These are phyloP conservation scores for Neomorphus geoffroyi DNA, from an alignment of 2,797 vertebrate species.

Conservation along the genomic window DNA sequence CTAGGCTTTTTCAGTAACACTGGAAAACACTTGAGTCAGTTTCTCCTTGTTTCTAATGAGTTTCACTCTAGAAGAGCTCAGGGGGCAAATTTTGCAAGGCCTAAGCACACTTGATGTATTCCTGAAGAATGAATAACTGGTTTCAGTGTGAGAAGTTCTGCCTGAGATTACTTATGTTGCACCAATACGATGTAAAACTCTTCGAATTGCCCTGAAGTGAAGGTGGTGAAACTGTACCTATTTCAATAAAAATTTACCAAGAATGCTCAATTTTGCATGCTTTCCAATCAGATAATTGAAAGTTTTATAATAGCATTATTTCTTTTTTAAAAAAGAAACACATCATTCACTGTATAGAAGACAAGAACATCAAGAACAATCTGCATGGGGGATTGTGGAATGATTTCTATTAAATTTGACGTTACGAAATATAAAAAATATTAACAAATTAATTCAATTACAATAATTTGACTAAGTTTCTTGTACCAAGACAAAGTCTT, in stretches of 20 bases:
- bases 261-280: background rate
- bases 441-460: background rate
- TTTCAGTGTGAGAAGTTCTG: background rate
- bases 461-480: background rate
- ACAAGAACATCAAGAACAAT: rapidly evolving
- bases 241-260: background rate
- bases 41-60: background rate
- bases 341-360: background rate
- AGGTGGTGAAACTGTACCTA: background rate
- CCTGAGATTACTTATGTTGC: background rate
- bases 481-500: background rate
- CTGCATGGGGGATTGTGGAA: background rate
- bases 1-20: background rate
- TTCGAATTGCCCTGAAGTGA: background rate
- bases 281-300: background rate
- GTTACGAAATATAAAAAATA: background rate
- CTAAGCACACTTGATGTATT: background rate
- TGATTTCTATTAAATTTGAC: background rate
- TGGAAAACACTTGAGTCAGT: background rate
- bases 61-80: background rate
- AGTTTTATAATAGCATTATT: background rate
- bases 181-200: background rate
- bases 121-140: background rate
- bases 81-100: background rate
- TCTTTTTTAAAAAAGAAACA: background rate